These are phyloP conservation scores for Sylvicapra grimmia DNA, from an alignment of 2,113 vertebrate species.

Conservation along the genomic window DNA sequence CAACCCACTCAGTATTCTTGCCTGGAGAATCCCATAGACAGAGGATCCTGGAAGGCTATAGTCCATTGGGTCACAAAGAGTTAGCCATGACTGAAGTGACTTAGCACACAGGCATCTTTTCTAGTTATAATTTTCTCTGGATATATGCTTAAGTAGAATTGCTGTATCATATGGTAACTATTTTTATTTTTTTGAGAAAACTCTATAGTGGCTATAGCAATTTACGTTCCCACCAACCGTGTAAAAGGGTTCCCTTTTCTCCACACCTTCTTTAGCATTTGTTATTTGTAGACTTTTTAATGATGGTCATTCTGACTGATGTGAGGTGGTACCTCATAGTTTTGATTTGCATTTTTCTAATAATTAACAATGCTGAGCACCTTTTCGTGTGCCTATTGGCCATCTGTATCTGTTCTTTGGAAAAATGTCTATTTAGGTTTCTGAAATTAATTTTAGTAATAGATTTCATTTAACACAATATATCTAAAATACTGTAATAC, in stretches of 20 bases:
- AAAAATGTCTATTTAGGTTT: background rate
- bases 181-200: background rate
- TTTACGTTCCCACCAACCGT: background rate
- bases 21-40: background rate
- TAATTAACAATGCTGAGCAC: background rate
- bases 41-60: background rate
- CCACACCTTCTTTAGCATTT: background rate
- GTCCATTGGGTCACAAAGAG: background rate
- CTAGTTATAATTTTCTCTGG: background rate
- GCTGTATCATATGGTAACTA: background rate
- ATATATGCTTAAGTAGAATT: background rate
- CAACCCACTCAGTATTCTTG: background rate
- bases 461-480: background rate
- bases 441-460: conserved; percentile 26
- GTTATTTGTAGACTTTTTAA: background rate
- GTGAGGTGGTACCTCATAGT: background rate
- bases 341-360: background rate
- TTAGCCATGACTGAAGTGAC: background rate
- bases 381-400: background rate
- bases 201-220: background rate
- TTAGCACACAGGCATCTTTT: background rate
- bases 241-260: background rate
- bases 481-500: background rate
- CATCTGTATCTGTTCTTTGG: background rate
- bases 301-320: background rate